phyloP scores from a whole-genome alignment of 2,888 invertebrate species.

The Caenorhabditis uteleia region DNA sequence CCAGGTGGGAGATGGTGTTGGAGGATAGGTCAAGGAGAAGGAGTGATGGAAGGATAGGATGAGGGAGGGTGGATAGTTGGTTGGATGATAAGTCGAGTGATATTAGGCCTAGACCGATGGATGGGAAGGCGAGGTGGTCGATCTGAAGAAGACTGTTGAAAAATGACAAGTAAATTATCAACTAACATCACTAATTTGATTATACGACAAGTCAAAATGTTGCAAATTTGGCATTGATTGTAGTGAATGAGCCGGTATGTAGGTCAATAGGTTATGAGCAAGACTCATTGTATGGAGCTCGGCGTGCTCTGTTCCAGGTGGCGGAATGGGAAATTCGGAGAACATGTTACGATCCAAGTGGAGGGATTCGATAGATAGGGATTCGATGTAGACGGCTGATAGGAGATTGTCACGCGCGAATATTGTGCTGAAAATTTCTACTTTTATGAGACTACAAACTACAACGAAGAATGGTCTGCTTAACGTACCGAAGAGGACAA shows the following conservation, averaged over 20 bases:
- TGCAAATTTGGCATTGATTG: slow-evolving; percentile 51
- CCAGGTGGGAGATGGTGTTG: slow-evolving; percentile 51
- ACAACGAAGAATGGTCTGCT: not conserved
- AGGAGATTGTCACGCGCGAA: slow-evolving; percentile 52
- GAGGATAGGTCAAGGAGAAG: slow-evolving; percentile 56
- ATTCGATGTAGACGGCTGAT: slow-evolving; percentile 31
- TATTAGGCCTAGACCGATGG: slow-evolving; percentile 47
- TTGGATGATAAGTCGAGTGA: slow-evolving; percentile 49
- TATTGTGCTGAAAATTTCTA: slow-evolving; percentile 20
- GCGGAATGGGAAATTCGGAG: slow-evolving; percentile 44
- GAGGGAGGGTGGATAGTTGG: slow-evolving; percentile 49
- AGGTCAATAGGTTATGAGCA: slow-evolving; percentile 54
- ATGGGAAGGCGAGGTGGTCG: slow-evolving; percentile 46
- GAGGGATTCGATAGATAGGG: slow-evolving; percentile 38
- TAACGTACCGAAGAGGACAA: slow-evolving; percentile 47
- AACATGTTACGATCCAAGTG: slow-evolving; percentile 50
- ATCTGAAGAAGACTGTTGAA: slow-evolving; percentile 23
- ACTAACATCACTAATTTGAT: slow-evolving; percentile 44
- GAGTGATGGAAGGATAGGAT: slow-evolving; percentile 60
- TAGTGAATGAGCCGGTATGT: slow-evolving; percentile 51
- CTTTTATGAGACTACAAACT: too few species aligned
- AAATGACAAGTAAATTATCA: too few species aligned
- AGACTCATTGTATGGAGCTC: slow-evolving; percentile 58
- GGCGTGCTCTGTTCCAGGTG: slow-evolving; percentile 41
- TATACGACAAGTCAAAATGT: slow-evolving; percentile 58